Evolutionary conservation across 1,140 invertebrate genomes (phyloP).

Genomic region (Maniola jurtina): DNA sequence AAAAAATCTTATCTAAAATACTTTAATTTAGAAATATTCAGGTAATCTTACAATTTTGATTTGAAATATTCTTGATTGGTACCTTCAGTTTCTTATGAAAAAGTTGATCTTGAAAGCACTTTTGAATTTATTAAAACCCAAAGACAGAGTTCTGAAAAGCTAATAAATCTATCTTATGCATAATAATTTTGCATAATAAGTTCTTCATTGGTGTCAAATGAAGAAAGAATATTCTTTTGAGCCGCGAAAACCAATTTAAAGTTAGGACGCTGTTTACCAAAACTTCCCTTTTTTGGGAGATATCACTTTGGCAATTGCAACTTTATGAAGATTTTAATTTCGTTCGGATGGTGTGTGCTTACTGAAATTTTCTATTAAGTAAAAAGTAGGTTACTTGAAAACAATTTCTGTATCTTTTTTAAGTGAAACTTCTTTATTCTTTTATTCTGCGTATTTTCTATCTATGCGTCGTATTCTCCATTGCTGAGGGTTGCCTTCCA

Average conservation of each 20-base stretch:
- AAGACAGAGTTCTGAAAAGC: conserved; percentile 5
- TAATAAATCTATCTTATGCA: conserved; percentile 29
- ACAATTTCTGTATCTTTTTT: too few relatives aligned
- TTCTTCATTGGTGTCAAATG: conserved; percentile 35
- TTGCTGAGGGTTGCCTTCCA: too few relatives aligned
- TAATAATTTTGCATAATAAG: conserved; percentile 40
- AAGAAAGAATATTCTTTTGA: conserved; percentile 40
- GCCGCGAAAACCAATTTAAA: conserved; percentile 66
- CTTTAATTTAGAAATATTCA: too few relatives aligned
- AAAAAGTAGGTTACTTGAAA: too few relatives aligned
- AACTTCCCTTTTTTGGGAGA: conserved; percentile 56
- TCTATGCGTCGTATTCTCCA: too few relatives aligned
- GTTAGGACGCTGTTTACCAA: conserved; percentile 61
- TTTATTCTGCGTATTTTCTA: too few relatives aligned
- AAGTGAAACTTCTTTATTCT: too few relatives aligned
- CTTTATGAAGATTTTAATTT: conserved; percentile 38
- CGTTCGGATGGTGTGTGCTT: conserved; percentile 29
- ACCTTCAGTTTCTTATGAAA: not conserved
- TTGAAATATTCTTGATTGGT: too few relatives aligned
- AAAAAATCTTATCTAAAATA: too few relatives aligned
- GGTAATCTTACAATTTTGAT: too few relatives aligned
- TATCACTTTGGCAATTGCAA: conserved; percentile 61
- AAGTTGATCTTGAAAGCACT: not conserved
- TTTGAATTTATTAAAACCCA: not conserved
- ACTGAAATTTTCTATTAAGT: not conserved